Evolutionary conservation across 2,797 vertebrate genomes (phyloP), one percentile per base, ranked within the genome.

Genomic region (Masticophis lateralis): DNA sequence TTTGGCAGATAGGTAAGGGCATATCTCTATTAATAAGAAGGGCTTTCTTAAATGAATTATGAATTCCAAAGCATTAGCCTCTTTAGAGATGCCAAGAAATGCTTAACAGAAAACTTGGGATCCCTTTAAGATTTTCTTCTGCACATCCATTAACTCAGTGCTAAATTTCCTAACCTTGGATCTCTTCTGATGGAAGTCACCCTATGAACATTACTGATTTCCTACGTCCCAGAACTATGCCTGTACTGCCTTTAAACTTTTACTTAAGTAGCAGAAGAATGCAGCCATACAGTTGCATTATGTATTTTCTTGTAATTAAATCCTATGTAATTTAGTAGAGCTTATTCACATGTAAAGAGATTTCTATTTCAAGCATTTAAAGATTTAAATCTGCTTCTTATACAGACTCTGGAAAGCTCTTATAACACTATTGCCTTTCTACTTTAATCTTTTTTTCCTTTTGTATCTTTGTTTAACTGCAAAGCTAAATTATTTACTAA

Each of bases 11-110:
- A 56, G 28, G 28, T 55, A 87, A 56, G 43, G 27, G 86, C 28
- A 18, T 18, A 56, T 10, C 27, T 32, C 86, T 87, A 56, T 55
- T 56, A 56, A 56, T 87, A n/a, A 63, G 66, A 66, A 89, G 32
- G 88, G 25, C 37, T 63, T 89, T 51, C 51, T 56, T 87, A 25
- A 55, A 28, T 55, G 86, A 92, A 69, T 88, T 53, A 87, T 92
- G 86, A 55, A 53, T 69, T 53, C 61, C 27, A 51, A 88, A 92
- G 13, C 47, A 55, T 60, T 66, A 56, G 18, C 59, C 88, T 88
- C 89, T 90, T 93, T 53, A 90, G 60, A n/a, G n/a, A n/a, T 87
- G 92, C 53, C 92, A 93, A 87, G 18, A 90, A 87, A 90, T 74
- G 60, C 56, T 83, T 83, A 55, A 92, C 59, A 53, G 22, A 43